phyloP scores from a whole-genome alignment of 2,113 vertebrate species.

The Pterophyllum scalare region DNA sequence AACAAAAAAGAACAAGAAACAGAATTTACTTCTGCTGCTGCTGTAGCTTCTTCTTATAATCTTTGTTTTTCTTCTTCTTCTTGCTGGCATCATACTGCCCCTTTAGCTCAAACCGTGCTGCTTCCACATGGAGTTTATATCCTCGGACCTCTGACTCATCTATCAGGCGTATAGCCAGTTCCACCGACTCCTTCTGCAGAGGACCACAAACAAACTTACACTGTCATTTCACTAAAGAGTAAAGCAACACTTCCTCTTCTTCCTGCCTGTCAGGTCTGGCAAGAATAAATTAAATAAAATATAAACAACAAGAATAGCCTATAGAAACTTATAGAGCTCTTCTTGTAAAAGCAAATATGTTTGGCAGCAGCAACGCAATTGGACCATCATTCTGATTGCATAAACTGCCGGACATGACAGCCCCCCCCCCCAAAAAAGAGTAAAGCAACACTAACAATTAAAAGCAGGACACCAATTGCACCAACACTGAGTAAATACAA shows the following conservation, averaged over 20 bases:
- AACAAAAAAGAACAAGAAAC: background rate
- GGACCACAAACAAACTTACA: slow-evolving; percentile 1
- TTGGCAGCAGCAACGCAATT: no score
- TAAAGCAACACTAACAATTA: background rate
- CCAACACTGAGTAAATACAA: background rate
- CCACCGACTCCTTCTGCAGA: slow-evolving; percentile 91
- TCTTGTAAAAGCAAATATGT: no score
- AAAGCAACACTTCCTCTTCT: background rate
- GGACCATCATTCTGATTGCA: no score
- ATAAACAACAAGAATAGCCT: no score
- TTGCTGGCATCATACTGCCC: slow-evolving; percentile 94
- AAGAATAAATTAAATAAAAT: no score
- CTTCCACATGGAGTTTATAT: slow-evolving; percentile 92
- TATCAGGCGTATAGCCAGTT: slow-evolving; percentile 88
- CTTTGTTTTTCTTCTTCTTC: slow-evolving; percentile 96
- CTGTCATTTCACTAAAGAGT: background rate
- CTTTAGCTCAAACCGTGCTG: slow-evolving; percentile 92
- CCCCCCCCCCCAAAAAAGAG: no score
- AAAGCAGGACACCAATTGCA: no score
- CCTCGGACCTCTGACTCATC: slow-evolving; percentile 94
- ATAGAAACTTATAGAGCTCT: no score
- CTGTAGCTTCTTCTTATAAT: slow-evolving; percentile 92
- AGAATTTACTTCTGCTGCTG: slow-evolving; percentile 90
- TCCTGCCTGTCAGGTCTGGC: no score
- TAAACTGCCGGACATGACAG: no score